Base-by-base conservation (phyloP, 2,888 invertebrate genomes). In the Heliconius hortense region DNA sequence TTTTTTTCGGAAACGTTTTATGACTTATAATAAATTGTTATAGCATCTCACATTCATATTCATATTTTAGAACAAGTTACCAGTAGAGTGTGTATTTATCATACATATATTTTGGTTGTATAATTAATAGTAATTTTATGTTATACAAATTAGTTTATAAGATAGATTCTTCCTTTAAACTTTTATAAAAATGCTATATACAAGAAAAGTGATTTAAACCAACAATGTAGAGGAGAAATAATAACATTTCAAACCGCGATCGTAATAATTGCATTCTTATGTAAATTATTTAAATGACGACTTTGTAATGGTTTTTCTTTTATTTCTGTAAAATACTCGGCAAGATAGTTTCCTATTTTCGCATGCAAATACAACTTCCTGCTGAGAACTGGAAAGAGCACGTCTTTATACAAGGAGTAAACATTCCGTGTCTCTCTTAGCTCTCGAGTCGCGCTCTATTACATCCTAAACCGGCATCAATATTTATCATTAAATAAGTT, bases 401-500 rank as follows among this genome's bases (percentile, higher is more conserved):
- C 67, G 72, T 68, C 70, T 67, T 72, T 72, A 62, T 72, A 26
- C 28, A 71, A 72, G 53, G 64, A 74, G 48, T 56, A 74, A 76
- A 74, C 71, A 73, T n/a, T 66, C 18, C 28, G 69, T 63, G 62
- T 63, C 62, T 69, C 63, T 69, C 62, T 69, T 26, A 62, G 21
- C 18, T 60, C 73, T 69, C 18, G 43, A 70, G 70, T 66, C 28
- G 75, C 69, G 74, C 66, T 48, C 70, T 70, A 76, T 74, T 74
- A 78, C 76, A 70, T 75, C 66, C 66, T 74, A 56, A 43, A 74
- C 18, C 60, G 35, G 7, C 43, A 31, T 63, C 15, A 31, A 62
- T 62, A 43, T 60, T 26, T 53, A 31, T 39, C 13, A 35, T 35
- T 2, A 66, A 66, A 31, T 13, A 26, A n/a, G 13, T 21, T 68